Base-by-base conservation (phyloP, 2,888 invertebrate species). In the Oxytorus armatus region DNA sequence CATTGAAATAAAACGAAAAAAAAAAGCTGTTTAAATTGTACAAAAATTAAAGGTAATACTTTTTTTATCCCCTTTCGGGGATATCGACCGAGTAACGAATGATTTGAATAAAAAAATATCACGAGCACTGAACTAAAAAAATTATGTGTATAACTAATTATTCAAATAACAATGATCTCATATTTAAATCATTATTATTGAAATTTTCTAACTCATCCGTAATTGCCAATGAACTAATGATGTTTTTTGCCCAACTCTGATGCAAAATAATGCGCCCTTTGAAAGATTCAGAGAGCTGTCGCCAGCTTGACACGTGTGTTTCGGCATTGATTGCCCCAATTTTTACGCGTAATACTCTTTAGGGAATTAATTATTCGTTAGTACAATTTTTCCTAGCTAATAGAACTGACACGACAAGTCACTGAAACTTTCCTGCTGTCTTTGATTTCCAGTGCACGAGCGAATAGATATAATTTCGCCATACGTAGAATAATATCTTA, bases 381-480 rank as follows among this genome's bases (percentile, higher is more conserved):
- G n/a, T 44, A 36, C 3, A 59, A 14, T 44, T 55, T 7, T 65
- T 59, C 14, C 25, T 36, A 33, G 57, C 42, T 42, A 53, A 59
- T 49, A 59, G 7, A 57, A 61, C 39, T 39, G 55, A 39, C 14
- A 23, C 18, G 49, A 69, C 39, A 44, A 16, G 47, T 23, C 18
- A 63, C 44, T 69, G 68, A 59, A 69, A 59, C 25, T 14, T 5
- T 81, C n/a, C n/a, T 70, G 59, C 25, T 59, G 68, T 77, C 63
- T 49, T 74, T 57, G 69, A 79, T 74, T 79, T 79, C 74, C 79
- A 63, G 25, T 65, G 39, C 74, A 69, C 59, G n/a, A n/a, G n/a
- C n/a, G n/a, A n/a, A 59, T 39, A 53, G 33, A 57, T 11, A 74
- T 53, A 69, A 63, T 65, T 74, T 29, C 29, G 49, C 49, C 36